These are phyloP conservation scores for Trachymyrmex septentrionalis DNA, from an alignment of 1,140 invertebrate genomes.

Conservation along the genomic window DNA sequence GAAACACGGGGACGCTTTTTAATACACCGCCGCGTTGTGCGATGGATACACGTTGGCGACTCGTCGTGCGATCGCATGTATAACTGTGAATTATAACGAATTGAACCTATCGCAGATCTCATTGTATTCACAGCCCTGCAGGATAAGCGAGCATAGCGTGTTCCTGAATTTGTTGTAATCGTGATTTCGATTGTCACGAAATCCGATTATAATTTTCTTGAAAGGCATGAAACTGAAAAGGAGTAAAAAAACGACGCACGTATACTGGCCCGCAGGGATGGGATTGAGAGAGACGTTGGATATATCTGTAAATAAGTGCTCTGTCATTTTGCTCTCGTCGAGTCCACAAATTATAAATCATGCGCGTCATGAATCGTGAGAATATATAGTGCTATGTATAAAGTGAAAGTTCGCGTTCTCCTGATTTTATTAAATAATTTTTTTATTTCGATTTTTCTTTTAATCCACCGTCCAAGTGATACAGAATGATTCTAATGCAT, in stretches of 20 bases:
- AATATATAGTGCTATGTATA: background rate
- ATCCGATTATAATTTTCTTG: constrained; percentile 52
- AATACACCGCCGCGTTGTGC: constrained; percentile 39
- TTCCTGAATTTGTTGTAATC: constrained; percentile 56
- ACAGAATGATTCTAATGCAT: constrained; percentile 18
- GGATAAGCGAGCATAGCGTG: constrained; percentile 66
- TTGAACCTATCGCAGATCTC: constrained; percentile 70
- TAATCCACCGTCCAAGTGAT: background rate
- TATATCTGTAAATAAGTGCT: constrained; percentile 20
- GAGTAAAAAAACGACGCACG: background rate
- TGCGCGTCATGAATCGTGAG: background rate
- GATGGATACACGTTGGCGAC: constrained; percentile 39
- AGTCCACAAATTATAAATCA: background rate
- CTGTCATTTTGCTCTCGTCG: background rate
- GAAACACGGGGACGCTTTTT: constrained; percentile 55
- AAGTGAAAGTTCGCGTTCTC: background rate
- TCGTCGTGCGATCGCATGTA: constrained; percentile 36
- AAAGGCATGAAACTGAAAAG: constrained; percentile 75
- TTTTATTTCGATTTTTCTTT: constrained; percentile 26
- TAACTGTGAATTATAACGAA: constrained; percentile 66
- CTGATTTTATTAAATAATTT: constrained; percentile 10
- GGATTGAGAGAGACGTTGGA: background rate
- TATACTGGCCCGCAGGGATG: background rate
- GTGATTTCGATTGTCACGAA: constrained; percentile 52
- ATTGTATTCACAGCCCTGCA: constrained; percentile 65